Evolutionary conservation across 2,888 invertebrate genomes (phyloP).

Genomic region (Gerris lacustris): DNA sequence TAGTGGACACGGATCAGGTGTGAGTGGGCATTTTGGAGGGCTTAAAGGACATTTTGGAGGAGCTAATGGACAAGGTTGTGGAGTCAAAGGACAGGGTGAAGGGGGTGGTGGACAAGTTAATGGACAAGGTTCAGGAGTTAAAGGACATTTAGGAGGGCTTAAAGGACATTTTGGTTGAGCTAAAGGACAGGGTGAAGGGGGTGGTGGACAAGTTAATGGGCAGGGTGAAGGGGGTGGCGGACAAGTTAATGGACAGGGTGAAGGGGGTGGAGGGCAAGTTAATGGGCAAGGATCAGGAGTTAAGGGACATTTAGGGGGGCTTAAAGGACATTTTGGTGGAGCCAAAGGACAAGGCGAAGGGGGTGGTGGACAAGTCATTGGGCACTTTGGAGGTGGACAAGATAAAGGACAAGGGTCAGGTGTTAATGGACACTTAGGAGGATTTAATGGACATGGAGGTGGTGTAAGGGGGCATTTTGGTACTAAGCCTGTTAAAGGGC

Average conservation of each 20-base stretch:
- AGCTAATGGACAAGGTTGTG: neutral
- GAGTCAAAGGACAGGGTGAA: constrained; percentile 6
- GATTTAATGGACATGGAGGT: constrained; percentile 8
- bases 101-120: neutral
- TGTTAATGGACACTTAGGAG: constrained; percentile 15
- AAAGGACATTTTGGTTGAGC: constrained; percentile 8
- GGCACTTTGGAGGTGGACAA: constrained; percentile 9
- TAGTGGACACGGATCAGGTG: neutral
- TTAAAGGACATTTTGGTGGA: constrained; percentile 9
- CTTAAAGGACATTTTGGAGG: neutral
- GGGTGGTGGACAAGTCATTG: neutral
- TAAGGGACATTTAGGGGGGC: neutral
- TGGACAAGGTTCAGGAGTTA: neutral
- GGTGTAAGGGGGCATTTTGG: neutral
- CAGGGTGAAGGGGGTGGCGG: neutral
- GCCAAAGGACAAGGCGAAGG: neutral
- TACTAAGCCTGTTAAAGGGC: constrained; percentile 13
- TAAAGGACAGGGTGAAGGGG: constrained; percentile 5
- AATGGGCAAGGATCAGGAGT: neutral
- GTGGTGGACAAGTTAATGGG: neutral
- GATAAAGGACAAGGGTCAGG: constrained; percentile 16
- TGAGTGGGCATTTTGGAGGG: constrained; percentile 3
- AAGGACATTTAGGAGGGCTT: neutral
- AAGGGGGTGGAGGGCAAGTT: neutral
- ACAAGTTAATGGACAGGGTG: neutral